A percentile compares a stretch with the other conserved stretches of the same genome.
These are phyloP conservation scores for Ciona savignyi DNA, from an alignment of 23 tunicate genomes.

Conservation along the genomic window DNA sequence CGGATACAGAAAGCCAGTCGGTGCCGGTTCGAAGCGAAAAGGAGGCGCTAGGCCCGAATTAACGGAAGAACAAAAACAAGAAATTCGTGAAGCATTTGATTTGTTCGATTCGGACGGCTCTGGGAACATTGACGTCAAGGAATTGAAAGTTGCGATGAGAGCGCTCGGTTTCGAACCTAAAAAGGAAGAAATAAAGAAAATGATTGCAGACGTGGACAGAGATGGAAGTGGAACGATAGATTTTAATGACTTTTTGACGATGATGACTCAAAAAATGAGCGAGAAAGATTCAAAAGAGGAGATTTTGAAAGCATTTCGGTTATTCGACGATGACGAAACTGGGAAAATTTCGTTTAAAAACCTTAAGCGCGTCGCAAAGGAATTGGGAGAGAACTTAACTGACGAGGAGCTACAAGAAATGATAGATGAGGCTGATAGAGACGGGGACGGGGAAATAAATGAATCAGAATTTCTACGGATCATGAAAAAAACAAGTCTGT, in stretches of 20 bases:
- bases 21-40: slow-evolving; percentile 63
- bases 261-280: slow-evolving; percentile 99
- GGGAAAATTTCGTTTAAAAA: slow-evolving; percentile 99
- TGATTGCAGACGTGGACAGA: slow-evolving; percentile 94
- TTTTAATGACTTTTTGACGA: slow-evolving; percentile 92
- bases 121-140: slow-evolving; percentile 95
- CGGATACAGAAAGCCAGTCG: slow-evolving; percentile 49
- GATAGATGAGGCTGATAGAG: slow-evolving; percentile 99
- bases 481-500: slow-evolving; percentile 98
- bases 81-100: slow-evolving; percentile 99
- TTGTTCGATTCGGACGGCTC: slow-evolving; percentile 98
- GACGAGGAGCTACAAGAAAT: slow-evolving; percentile 98
- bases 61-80: slow-evolving; percentile 98
- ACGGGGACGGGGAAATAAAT: slow-evolving; percentile 99
- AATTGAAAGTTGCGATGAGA: slow-evolving; percentile 95
- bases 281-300: slow-evolving; percentile 98
- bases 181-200: slow-evolving; percentile 97
- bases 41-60: slow-evolving; percentile 87
- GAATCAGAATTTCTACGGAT: slow-evolving; percentile 94
- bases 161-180: slow-evolving; percentile 99
- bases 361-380: slow-evolving; percentile 95
- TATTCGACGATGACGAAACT: slow-evolving; percentile 99
- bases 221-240: slow-evolving; percentile 95
- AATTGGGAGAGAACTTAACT: slow-evolving; percentile 93
- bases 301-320: slow-evolving; percentile 94